A percentile compares a stretch with the other conserved stretches of the same genome.
Conservation (phyloP, 2,888 invertebrate genomes). For the Caenorhabditis sp. region DNA sequence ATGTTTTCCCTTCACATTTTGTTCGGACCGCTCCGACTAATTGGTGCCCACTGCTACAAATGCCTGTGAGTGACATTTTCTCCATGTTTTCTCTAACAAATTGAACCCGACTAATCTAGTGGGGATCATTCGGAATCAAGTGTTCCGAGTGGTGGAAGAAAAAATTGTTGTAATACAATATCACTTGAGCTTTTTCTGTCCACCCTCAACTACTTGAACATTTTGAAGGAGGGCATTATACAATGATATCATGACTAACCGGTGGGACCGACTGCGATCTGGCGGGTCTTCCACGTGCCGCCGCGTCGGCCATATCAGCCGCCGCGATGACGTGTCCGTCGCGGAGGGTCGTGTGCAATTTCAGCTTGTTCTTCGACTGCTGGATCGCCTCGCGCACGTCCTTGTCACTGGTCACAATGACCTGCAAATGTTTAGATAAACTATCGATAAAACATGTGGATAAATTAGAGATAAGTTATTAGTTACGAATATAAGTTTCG, state of each 20-base stretch:
- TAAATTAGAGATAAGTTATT: too few species aligned
- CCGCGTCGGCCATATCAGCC: constrained; percentile 70
- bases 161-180: too few species aligned
- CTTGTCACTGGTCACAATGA: constrained; percentile 68
- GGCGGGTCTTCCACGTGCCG: constrained; percentile 50
- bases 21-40: too few species aligned
- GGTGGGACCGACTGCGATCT: constrained; percentile 75
- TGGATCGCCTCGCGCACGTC: constrained; percentile 72
- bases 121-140: too few species aligned
- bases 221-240: background rate
- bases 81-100: too few species aligned
- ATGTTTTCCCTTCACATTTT: too few species aligned
- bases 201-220: background rate
- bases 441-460: too few species aligned
- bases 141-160: too few species aligned
- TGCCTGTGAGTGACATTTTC: too few species aligned
- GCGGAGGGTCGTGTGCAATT: constrained; percentile 68
- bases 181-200: background rate
- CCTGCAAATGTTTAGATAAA: constrained; percentile 46
- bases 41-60: too few species aligned
- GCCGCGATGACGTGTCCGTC: constrained; percentile 72
- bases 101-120: too few species aligned
- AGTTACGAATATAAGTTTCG: too few species aligned
- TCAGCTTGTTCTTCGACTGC: constrained; percentile 71
- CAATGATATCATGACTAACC: constrained; percentile 53